Evolutionary conservation across 2,113 vertebrate genomes (phyloP).

Genomic region (Mormoops blainvillei): DNA sequence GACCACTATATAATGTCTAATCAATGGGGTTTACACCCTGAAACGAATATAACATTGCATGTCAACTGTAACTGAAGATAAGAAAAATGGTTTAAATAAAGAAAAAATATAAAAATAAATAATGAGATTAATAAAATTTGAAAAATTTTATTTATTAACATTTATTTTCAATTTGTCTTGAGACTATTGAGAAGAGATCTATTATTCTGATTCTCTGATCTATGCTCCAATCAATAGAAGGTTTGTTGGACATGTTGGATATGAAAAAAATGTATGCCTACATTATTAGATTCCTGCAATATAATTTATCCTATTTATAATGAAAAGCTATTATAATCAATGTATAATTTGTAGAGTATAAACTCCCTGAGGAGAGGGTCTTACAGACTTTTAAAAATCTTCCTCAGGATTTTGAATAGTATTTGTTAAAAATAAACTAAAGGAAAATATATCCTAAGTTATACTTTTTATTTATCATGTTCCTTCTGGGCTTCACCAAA

Average conservation of each 20-base stretch:
- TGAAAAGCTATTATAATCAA: background rate
- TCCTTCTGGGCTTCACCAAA: background rate
- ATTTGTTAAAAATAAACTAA: background rate
- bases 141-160: background rate
- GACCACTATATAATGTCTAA: no score
- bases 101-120: background rate
- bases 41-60: background rate
- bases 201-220: background rate
- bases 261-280: background rate
- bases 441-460: constrained; percentile 21
- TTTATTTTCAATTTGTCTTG: background rate
- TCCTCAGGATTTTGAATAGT: background rate
- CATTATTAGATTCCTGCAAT: background rate
- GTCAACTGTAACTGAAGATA: background rate
- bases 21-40: no score
- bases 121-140: background rate
- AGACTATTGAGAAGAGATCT: background rate
- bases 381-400: background rate
- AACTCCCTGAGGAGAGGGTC: background rate
- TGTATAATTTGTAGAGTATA: background rate
- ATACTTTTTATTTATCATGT: background rate
- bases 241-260: background rate
- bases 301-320: background rate
- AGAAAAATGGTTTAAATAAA: background rate
- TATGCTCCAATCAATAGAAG: background rate